These are phyloP conservation scores for Pterostichus niger DNA, from an alignment of 2,888 invertebrate species.

Conservation along the genomic window DNA sequence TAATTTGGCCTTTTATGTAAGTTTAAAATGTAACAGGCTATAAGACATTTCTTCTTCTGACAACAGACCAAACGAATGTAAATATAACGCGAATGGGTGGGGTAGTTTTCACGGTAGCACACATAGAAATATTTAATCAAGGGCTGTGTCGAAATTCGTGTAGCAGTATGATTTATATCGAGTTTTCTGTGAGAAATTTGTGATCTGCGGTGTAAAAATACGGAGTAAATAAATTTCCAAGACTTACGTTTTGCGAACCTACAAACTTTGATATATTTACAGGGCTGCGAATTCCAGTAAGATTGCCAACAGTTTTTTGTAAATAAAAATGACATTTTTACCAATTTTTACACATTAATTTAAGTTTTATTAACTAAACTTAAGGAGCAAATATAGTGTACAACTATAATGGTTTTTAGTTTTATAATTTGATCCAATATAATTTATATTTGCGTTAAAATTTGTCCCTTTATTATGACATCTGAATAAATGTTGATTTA, in stretches of 20 bases:
- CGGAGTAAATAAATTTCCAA: slow-evolving; percentile 4
- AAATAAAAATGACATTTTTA: neutral
- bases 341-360: neutral
- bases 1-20: neutral
- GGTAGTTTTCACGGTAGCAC: neutral
- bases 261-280: neutral
- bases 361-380: too few species aligned
- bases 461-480: too few species aligned
- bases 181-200: slow-evolving; percentile 6
- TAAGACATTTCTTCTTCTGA: neutral
- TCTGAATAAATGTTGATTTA: too few species aligned
- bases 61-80: neutral
- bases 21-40: neutral
- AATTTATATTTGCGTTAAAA: too few species aligned
- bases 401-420: too few species aligned
- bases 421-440: too few species aligned
- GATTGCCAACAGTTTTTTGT: too few species aligned
- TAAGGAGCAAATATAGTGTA: too few species aligned
- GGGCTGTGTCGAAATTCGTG: slow-evolving; percentile 12
- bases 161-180: slow-evolving; percentile 2
- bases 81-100: neutral
- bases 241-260: neutral
- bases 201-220: slow-evolving; percentile 11
- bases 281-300: neutral
- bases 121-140: slow-evolving; percentile 19